A percentile compares a stretch with the other conserved stretches of the same genome.
Evolutionary conservation across 2,888 invertebrate species (phyloP).

Genomic region (Leptura quadrifasciata): DNA sequence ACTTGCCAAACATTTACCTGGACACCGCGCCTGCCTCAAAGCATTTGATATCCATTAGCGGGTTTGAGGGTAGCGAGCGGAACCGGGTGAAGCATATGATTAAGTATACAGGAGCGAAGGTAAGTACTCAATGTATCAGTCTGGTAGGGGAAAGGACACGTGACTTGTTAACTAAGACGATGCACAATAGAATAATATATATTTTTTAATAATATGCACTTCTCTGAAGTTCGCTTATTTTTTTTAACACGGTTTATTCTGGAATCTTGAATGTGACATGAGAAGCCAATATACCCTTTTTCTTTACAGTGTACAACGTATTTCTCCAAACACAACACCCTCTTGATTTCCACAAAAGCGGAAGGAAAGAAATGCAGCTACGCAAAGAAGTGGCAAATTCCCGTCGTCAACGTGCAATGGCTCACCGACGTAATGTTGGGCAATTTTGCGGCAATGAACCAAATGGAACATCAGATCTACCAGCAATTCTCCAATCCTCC

Average conservation of each 20-base stretch:
- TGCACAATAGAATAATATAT: too few relatives aligned
- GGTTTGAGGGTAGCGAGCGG: constrained; percentile 93
- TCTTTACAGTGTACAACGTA: constrained; percentile 80
- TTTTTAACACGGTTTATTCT: too few relatives aligned
- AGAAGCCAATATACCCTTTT: neutral
- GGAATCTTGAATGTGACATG: too few relatives aligned
- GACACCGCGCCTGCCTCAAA: constrained; percentile 84
- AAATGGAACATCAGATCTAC: constrained; percentile 89
- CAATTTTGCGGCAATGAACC: constrained; percentile 87
- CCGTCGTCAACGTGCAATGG: constrained; percentile 95
- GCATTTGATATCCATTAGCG: constrained; percentile 89
- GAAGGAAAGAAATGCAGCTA: constrained; percentile 92
- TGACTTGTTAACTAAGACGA: too few relatives aligned
- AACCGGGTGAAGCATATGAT: constrained; percentile 89
- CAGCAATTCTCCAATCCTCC: constrained; percentile 89
- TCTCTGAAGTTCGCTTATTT: too few relatives aligned
- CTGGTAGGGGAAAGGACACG: too few relatives aligned
- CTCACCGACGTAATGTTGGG: constrained; percentile 94
- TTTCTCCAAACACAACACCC: constrained; percentile 86
- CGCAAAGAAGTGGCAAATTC: constrained; percentile 94
- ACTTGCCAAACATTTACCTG: constrained; percentile 83
- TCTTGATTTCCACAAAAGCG: constrained; percentile 85
- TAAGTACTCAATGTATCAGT: too few relatives aligned
- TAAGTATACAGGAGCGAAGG: constrained; percentile 89
- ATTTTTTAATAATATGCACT: too few relatives aligned